phyloP scores from a whole-genome alignment of 2,888 invertebrate species.

The Acanthosepion lycidas region DNA sequence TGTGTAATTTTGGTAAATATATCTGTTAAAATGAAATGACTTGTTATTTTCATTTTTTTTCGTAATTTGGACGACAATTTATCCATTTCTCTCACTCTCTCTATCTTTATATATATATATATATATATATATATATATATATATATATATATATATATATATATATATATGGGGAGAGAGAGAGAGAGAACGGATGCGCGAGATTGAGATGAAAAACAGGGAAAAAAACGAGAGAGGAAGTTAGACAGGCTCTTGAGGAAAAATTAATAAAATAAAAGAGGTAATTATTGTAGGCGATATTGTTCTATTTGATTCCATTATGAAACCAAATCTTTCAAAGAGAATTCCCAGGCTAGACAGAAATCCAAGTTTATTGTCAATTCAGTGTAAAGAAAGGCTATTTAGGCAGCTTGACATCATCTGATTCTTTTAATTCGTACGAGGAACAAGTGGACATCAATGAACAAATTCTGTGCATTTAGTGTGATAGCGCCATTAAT shows the following conservation, averaged over 20 bases:
- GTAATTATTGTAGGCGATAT: not conserved
- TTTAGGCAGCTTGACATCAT: not conserved
- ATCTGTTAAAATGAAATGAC: too few relatives aligned
- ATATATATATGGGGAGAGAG: too few relatives aligned
- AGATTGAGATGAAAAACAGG: not conserved
- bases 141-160: too few relatives aligned
- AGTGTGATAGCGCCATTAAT: not conserved
- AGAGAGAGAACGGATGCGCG: too few relatives aligned
- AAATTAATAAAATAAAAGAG: not conserved
- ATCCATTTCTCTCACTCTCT: too few relatives aligned
- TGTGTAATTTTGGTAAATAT: too few relatives aligned
- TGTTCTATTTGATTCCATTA: not conserved
- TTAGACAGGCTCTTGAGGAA: not conserved
- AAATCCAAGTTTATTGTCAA: not conserved
- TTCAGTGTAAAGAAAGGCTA: not conserved
- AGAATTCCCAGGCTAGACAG: not conserved
- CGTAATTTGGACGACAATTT: too few relatives aligned
- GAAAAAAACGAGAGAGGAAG: not conserved
- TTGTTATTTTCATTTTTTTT: too few relatives aligned
- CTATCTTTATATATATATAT: too few relatives aligned
- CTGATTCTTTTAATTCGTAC: not conserved
- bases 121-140: too few relatives aligned
- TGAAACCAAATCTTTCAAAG: not conserved
- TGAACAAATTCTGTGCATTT: not conserved
- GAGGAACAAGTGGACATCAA: not conserved